Percentiles rank a stretch among this genome's conserved stretches.
These are phyloP conservation scores for Capromys pilorides DNA, from an alignment of 2,797 vertebrate species.

Conservation along the genomic window DNA sequence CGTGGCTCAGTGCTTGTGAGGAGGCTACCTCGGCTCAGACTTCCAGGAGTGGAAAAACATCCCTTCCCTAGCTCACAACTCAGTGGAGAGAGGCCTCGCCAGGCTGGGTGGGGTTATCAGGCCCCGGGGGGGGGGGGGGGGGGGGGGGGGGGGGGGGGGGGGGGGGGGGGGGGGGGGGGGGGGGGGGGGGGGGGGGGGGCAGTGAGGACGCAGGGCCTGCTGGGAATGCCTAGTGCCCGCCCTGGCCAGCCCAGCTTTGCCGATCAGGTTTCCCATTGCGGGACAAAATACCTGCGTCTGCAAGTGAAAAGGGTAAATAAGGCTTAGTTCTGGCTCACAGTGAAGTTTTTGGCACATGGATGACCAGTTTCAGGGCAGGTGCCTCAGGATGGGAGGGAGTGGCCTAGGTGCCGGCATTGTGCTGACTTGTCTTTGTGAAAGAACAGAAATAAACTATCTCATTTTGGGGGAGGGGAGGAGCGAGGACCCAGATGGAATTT, in stretches of 20 bases:
- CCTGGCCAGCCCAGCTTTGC: neutral
- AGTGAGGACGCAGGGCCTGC: neutral
- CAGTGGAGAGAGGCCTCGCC: fast-evolving
- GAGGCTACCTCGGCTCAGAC: fast-evolving
- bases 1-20: neutral
- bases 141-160: no score
- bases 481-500: neutral
- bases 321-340: neutral
- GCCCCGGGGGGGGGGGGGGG: no score
- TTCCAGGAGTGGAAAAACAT: neutral
- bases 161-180: no score
- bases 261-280: neutral
- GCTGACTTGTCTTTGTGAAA: neutral
- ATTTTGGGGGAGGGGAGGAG: neutral
- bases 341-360: neutral
- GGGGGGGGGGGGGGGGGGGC: neutral
- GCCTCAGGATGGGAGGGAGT: no score
- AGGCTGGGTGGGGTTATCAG: neutral
- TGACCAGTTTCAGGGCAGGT: no score
- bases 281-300: neutral
- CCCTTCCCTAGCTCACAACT: neutral
- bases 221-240: neutral
- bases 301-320: no score
- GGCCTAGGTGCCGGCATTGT: neutral
- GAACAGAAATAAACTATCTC: neutral